Base-by-base conservation (phyloP, 2,888 invertebrate genomes). In the Caenorhabditis afra region DNA sequence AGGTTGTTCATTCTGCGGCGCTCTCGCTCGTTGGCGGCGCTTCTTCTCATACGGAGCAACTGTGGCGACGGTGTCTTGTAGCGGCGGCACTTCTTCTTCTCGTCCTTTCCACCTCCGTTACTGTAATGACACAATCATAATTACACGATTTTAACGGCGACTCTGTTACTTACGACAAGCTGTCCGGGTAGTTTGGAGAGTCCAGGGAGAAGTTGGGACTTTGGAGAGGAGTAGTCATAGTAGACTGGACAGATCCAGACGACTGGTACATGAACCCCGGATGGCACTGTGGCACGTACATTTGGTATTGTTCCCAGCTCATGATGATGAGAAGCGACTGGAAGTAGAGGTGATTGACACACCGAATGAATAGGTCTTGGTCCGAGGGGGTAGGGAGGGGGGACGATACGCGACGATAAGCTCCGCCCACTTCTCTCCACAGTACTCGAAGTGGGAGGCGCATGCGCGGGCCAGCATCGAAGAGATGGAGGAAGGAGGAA, bases 51-150 rank as follows among this genome's bases (percentile, higher is more conserved):
- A 14, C 90, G 77, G 29, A 90, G 82, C 64, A 90, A 53, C 68
- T 89, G 87, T 1, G 90, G 89, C 10, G 87, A 87, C 12, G 90
- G 90, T 8, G 90, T 89, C 64, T 90, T 89, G 85, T 90, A 90
- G 8, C 89, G 77, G 0, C 82, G 66, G 52, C 70, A 77, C 23
- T 79, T 81, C 64, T 81, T 80, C 61, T 82, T 81, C 10, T 73
- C 68, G 16, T 65, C 65, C 35, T 79, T 79, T 10, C 79, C 73
- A 20, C 74, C 66, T 11, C 64, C 79, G 35, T 67, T 77, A n/a
- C 74, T 67, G 50, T 57, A 68, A 74, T 35, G n/a, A n/a, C n/a
- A n/a, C n/a, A n/a, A 18, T 18, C 20, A 41, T 29, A 65, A 29
- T 29, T 29, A 7, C 7, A 14, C 39, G 44, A 23, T 16, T 14